phyloP scores from a whole-genome alignment of 2,797 vertebrate genomes.

The Dallia pectoralis region DNA sequence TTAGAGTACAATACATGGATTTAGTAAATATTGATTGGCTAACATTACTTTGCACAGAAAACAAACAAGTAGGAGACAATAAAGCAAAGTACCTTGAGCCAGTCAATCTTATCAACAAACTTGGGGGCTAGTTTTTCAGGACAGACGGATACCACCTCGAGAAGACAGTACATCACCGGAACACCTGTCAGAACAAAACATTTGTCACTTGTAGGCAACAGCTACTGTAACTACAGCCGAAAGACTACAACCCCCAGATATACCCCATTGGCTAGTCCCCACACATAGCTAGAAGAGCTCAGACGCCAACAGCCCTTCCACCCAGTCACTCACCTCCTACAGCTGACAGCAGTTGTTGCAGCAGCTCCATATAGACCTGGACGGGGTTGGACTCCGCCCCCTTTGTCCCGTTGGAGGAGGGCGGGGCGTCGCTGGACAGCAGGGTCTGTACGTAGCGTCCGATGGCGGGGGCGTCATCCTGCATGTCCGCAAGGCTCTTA shows the following conservation, averaged over 20 bases:
- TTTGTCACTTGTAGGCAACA: neutral
- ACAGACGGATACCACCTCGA: slow-evolving; percentile 93
- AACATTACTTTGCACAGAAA: neutral
- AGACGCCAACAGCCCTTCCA: no score
- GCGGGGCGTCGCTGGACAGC: slow-evolving; percentile 74
- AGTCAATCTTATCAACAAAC: slow-evolving; percentile 91
- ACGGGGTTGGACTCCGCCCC: slow-evolving; percentile 84
- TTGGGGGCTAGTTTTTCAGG: slow-evolving; percentile 88
- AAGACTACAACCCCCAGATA: no score
- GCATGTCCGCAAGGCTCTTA: slow-evolving; percentile 90
- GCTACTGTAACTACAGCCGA: no score
- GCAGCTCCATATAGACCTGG: slow-evolving; percentile 88
- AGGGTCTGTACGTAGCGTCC: slow-evolving; percentile 86
- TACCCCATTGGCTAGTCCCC: no score
- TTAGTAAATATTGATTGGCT: no score
- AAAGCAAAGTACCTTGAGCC: slow-evolving; percentile 89
- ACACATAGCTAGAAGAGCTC: no score
- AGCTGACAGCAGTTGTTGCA: slow-evolving; percentile 92
- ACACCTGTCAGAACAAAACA: slow-evolving; percentile 74
- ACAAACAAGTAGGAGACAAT: neutral
- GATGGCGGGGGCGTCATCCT: slow-evolving; percentile 92
- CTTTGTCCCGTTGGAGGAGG: slow-evolving; percentile 73
- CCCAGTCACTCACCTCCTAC: slow-evolving; percentile 81
- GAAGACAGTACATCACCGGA: slow-evolving; percentile 95
- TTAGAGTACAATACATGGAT: neutral